phyloP scores from a whole-genome alignment of 2,113 vertebrate species.

The Cariama cristata region DNA sequence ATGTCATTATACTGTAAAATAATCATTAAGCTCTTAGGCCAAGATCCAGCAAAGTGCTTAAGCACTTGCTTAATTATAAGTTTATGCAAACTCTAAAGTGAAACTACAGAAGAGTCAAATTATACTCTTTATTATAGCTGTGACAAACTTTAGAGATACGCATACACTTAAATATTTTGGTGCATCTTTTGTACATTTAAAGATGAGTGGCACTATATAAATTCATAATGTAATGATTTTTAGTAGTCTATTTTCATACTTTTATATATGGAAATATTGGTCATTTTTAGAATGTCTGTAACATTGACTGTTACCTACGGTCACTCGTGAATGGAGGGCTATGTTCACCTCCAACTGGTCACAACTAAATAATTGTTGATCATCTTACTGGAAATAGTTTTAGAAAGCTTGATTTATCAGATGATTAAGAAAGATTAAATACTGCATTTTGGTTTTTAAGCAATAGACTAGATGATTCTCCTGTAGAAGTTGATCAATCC shows the following conservation, averaged over 20 bases:
- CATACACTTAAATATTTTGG: neutral
- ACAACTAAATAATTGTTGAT: neutral
- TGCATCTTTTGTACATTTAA: neutral
- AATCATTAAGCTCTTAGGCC: conserved; percentile 72
- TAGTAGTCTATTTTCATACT: neutral
- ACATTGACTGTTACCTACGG: neutral
- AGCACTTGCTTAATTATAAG: conserved; percentile 43
- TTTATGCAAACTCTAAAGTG: conserved; percentile 26
- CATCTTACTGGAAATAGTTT: neutral
- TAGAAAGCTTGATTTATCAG: neutral
- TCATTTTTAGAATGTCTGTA: neutral
- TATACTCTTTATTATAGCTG: neutral
- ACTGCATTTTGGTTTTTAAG: neutral
- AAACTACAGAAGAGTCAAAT: conserved; percentile 35
- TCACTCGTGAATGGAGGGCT: neutral
- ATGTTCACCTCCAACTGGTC: neutral
- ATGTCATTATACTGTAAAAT: conserved; percentile 73
- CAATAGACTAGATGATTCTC: neutral
- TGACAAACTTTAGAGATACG: neutral
- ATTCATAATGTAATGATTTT: neutral
- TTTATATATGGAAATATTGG: neutral
- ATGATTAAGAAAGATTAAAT: neutral
- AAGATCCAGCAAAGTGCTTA: conserved; percentile 56
- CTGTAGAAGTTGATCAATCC: neutral
- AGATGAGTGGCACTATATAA: neutral